Evolutionary conservation across 37 sponge, comb jelly and placozoan species (phyloP).

Genomic region (Dysidea cf. avara): DNA sequence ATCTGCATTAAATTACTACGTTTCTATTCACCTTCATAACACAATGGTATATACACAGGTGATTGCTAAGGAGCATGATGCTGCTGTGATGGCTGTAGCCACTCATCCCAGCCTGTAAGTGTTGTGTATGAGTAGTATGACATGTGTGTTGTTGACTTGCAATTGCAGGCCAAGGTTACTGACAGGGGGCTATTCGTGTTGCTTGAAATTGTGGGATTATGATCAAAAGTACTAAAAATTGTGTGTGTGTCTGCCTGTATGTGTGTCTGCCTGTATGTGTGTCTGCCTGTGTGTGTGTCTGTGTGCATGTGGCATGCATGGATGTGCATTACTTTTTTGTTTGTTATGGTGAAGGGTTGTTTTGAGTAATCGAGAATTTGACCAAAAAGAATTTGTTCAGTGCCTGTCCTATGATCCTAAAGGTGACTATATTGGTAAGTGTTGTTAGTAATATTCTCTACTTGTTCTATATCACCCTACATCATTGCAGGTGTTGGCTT

Average conservation of each 20-base stretch:
- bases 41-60: slow-evolving; percentile 21
- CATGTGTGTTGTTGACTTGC: not conserved
- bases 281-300: not conserved
- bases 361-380: slow-evolving; percentile 46
- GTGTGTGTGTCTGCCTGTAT: not conserved
- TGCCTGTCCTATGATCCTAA: slow-evolving; percentile 73
- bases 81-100: slow-evolving; percentile 73
- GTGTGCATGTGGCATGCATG: not conserved
- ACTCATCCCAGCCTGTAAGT: slow-evolving; percentile 73
- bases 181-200: slow-evolving; percentile 84
- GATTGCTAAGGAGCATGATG: slow-evolving; percentile 70
- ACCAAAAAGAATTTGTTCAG: slow-evolving; percentile 57
- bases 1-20: too few relatives aligned
- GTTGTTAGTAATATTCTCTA: too few relatives aligned
- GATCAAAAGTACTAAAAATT: slow-evolving; percentile 54
- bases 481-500: slow-evolving; percentile 80
- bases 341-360: slow-evolving; percentile 59
- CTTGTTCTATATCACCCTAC: not conserved
- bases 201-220: slow-evolving; percentile 96
- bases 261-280: not conserved
- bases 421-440: slow-evolving; percentile 67
- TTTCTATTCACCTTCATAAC: too few relatives aligned
- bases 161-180: slow-evolving; percentile 44
- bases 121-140: not conserved
- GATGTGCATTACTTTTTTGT: not conserved